phyloP scores from a whole-genome alignment of 2,888 invertebrate species.

The Sesia apiformis region DNA sequence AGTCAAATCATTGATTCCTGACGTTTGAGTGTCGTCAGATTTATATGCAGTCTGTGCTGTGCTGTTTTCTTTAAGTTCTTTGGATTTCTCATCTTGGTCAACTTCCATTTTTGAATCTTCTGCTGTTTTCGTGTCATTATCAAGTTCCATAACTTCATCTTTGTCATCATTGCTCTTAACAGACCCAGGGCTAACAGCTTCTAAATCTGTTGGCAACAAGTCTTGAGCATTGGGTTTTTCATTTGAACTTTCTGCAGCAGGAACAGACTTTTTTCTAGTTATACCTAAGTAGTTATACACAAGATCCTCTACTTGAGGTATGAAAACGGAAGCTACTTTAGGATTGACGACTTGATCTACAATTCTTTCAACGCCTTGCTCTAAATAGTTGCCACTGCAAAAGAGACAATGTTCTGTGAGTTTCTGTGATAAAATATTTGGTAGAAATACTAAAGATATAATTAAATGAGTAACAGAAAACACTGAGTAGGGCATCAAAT shows the following conservation, averaged over 20 bases:
- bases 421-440: too few relatives aligned
- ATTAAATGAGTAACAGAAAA: neutral
- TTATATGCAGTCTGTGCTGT: constrained; percentile 45
- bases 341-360: constrained; percentile 97
- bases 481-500: too few relatives aligned
- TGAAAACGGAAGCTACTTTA: constrained; percentile 90
- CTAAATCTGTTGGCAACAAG: constrained; percentile 83
- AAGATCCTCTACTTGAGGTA: constrained; percentile 92
- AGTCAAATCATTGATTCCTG: constrained; percentile 62
- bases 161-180: constrained; percentile 75
- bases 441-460: neutral
- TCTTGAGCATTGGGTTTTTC: constrained; percentile 55
- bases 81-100: constrained; percentile 24
- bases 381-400: constrained; percentile 88
- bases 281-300: constrained; percentile 91
- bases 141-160: constrained; percentile 20
- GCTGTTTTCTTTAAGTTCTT: constrained; percentile 32
- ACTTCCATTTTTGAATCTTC: constrained; percentile 20
- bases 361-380: constrained; percentile 93
- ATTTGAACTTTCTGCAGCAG: constrained; percentile 41
- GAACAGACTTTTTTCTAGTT: constrained; percentile 75
- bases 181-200: constrained; percentile 88
- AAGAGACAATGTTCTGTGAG: constrained; percentile 6
- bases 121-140: constrained; percentile 2
- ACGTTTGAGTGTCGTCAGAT: constrained; percentile 61